Evolutionary conservation across 2,797 vertebrate species (phyloP), one percentile per base, ranked within the genome.

Genomic region (Acrossocheilus wenchowensis): DNA sequence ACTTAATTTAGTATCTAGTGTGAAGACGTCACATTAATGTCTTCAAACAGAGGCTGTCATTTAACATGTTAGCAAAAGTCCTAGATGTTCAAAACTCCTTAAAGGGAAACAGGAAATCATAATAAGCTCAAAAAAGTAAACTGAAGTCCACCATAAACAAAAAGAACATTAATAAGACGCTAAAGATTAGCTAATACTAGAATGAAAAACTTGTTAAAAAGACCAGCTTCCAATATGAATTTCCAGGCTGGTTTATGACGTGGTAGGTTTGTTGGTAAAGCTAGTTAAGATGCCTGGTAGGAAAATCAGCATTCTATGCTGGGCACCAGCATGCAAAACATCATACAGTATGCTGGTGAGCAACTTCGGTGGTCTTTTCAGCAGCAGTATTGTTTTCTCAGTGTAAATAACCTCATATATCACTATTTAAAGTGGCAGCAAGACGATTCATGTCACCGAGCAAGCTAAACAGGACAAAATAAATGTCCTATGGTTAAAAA

Each of bases 391-490:
- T 60, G 71, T 73, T 83, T 74, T 74, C 54, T 74, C 12, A 72
- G 68, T 60, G 82, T 74, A 83, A 84, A 84, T 84, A 77, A 77
- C 43, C 57, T 74, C n/a, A 83, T 64, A 19, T 26, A 84, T 66
- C 73, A 66, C 21, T 21, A 50, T 78, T 41, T 78, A 68, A 84
- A 78, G 54, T 64, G 82, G 71, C 82, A 75, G 41, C 39, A 48
- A 36, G 74, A 68, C 2, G 2, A 17, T 48, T 66, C 17, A 34
- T 41, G 50, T 21, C 34, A 72, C 48, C 26, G 36, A 71, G 48
- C 48, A 39, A 41, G 60, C 19, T 50, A 84, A 84, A 77, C 9
- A 50, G 43, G 30, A 39, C 72, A 75, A 77, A 64, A 36, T 52
- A 66, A 84, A 68, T 84, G 83, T 68, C 62, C 4, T 48, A 69